Evolutionary conservation across 2,888 invertebrate species (phyloP).

Genomic region (Allygus modestus): DNA sequence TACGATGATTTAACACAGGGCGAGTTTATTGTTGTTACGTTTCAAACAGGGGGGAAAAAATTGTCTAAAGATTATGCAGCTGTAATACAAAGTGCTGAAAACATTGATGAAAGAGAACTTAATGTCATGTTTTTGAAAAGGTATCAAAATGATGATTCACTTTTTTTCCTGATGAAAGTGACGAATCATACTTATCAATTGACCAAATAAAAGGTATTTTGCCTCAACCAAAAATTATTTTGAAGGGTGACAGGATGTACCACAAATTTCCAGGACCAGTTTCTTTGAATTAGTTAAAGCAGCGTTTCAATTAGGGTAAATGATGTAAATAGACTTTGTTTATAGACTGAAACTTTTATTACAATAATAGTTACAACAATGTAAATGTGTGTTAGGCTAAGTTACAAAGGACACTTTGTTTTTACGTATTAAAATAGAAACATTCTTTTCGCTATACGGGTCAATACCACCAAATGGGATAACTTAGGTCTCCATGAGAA

Average conservation of each 20-base stretch:
- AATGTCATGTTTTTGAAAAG: too few relatives aligned
- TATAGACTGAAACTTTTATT: slow-evolving; percentile 14
- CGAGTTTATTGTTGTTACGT: background rate
- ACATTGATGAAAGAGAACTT: too few relatives aligned
- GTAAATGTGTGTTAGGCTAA: background rate
- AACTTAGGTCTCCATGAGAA: too few relatives aligned
- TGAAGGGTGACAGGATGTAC: slow-evolving; percentile 22
- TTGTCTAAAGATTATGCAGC: background rate
- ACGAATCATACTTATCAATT: too few relatives aligned
- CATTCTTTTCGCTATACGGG: too few relatives aligned
- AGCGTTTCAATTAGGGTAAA: background rate
- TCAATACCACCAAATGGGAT: too few relatives aligned
- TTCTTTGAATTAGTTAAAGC: slow-evolving; percentile 6
- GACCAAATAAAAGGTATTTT: background rate
- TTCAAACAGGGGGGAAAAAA: background rate
- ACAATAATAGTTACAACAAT: background rate
- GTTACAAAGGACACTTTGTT: slow-evolving; percentile 3
- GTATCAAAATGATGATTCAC: too few relatives aligned
- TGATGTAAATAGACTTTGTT: slow-evolving; percentile 23
- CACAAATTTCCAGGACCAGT: slow-evolving; percentile 16
- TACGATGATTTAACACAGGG: background rate
- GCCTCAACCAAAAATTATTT: slow-evolving; percentile 2
- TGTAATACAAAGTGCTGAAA: background rate
- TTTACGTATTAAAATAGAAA: background rate
- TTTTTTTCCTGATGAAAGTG: too few relatives aligned